A percentile compares a stretch with the other conserved stretches of the same genome.
These are phyloP conservation scores for Heliconius erato DNA, from an alignment of 2,888 invertebrate genomes.

Conservation along the genomic window DNA sequence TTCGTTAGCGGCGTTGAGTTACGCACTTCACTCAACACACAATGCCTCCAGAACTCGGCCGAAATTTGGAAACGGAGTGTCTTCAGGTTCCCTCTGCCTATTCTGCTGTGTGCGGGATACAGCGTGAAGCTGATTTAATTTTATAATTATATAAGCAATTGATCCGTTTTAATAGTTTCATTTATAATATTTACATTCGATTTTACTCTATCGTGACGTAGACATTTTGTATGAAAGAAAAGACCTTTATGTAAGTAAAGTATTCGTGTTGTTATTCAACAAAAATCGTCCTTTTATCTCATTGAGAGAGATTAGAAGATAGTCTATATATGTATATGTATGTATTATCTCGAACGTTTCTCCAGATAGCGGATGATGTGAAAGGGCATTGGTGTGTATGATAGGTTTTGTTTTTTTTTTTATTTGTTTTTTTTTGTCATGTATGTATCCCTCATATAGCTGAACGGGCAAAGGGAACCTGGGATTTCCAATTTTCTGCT, in stretches of 20 bases:
- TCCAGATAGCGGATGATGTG: conserved; percentile 13
- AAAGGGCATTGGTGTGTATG: conserved; percentile 10
- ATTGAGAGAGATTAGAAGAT: conserved; percentile 23
- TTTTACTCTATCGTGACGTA: neutral
- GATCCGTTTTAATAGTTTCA: neutral
- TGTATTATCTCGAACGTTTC: neutral
- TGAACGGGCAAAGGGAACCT: too few relatives aligned
- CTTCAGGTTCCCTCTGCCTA: too few relatives aligned
- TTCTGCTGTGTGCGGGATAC: too few relatives aligned
- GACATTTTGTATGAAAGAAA: neutral
- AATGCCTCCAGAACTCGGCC: too few relatives aligned
- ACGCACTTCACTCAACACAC: too few relatives aligned
- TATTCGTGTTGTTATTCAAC: conserved; percentile 11
- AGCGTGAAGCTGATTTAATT: too few relatives aligned
- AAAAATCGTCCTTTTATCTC: conserved; percentile 17
- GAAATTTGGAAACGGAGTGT: too few relatives aligned
- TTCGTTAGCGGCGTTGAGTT: too few relatives aligned
- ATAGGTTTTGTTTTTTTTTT: neutral
- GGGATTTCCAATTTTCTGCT: too few relatives aligned
- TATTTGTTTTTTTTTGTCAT: neutral
- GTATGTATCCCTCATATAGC: too few relatives aligned
- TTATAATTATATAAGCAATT: too few relatives aligned
- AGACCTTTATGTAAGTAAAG: conserved; percentile 22
- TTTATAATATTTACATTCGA: neutral
- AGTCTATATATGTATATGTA: neutral